A percentile compares a stretch with the other conserved stretches of the same genome.
Conservation (phyloP, 2,888 invertebrate species). For the Campoletis raptor region DNA sequence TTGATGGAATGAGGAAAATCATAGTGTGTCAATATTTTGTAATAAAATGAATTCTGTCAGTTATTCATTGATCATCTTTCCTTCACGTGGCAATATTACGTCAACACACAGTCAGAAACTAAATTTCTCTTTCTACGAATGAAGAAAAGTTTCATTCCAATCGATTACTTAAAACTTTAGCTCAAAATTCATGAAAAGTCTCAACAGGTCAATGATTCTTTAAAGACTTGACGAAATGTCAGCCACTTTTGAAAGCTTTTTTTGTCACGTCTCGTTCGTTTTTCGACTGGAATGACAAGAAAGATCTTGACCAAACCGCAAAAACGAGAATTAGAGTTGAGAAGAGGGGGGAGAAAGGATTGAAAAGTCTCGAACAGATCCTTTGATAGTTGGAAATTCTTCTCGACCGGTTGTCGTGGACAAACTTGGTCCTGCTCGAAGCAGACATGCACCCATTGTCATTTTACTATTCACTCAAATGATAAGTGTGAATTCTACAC, state of each 20-base stretch:
- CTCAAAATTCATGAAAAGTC: conserved; percentile 1
- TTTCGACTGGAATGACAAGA: conserved; percentile 35
- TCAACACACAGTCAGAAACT: background rate
- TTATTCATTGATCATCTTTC: conserved; percentile 9
- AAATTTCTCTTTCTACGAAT: conserved; percentile 2
- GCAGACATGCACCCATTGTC: conserved; percentile 7
- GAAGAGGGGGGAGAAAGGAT: background rate
- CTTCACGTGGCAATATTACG: background rate
- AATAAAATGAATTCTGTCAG: background rate
- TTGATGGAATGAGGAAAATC: background rate
- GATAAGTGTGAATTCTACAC: background rate
- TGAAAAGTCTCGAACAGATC: conserved; percentile 39
- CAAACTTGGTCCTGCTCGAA: conserved; percentile 34
- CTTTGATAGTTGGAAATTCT: conserved; percentile 35
- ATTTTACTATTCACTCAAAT: background rate
- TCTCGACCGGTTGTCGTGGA: conserved; percentile 40
- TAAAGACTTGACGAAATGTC: conserved; percentile 45
- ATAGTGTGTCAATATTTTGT: background rate
- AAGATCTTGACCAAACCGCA: conserved; percentile 4
- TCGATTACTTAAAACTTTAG: conserved; percentile 11
- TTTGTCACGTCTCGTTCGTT: background rate
- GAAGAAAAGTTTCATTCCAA: conserved; percentile 11
- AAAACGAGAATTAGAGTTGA: conserved; percentile 10
- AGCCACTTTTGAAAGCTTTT: conserved; percentile 14
- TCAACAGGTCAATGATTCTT: conserved; percentile 34